Conservation (phyloP, 92 coral and sea anemone genomes). For the Epizoanthus stellaris region DNA sequence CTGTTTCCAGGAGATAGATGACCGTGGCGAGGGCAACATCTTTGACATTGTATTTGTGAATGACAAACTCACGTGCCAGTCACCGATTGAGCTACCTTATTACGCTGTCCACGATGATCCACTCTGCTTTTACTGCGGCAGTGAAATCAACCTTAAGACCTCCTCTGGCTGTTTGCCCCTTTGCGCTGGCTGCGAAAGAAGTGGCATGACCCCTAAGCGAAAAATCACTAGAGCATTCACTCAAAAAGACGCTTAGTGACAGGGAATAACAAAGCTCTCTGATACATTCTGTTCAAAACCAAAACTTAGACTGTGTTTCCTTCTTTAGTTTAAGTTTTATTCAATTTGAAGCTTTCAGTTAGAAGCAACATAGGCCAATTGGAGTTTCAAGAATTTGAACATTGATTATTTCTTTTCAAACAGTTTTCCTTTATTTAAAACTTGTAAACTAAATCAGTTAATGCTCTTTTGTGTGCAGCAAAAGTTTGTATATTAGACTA, state of each 20-base stretch:
- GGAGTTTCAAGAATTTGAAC: conserved; percentile 19
- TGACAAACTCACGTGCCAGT: conserved; percentile 18
- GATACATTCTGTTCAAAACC: conserved; percentile 25
- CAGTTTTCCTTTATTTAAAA: too few species aligned
- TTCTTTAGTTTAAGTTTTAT: conserved; percentile 26
- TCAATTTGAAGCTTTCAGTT: conserved; percentile 27
- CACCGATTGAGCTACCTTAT: conserved; percentile 2
- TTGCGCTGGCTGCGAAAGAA: too few species aligned
- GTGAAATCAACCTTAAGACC: not conserved
- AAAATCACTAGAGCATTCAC: too few species aligned
- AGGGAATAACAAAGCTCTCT: conserved; percentile 20
- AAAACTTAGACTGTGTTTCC: conserved; percentile 25
- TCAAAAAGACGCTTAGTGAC: not conserved
- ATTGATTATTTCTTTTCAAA: not conserved
- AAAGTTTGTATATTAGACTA: too few species aligned
- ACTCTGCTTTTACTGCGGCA: conserved; percentile 23
- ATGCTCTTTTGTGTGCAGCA: too few species aligned
- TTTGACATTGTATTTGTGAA: conserved; percentile 27
- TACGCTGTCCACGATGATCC: conserved; percentile 2
- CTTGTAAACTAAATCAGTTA: too few species aligned
- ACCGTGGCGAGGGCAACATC: conserved; percentile 24
- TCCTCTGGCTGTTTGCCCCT: not conserved
- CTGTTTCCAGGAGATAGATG: conserved; percentile 48
- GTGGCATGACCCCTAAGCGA: too few species aligned
- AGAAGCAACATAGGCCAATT: conserved; percentile 17